Evolutionary conservation across 2,888 invertebrate species (phyloP).

Genomic region (Empis livida): DNA sequence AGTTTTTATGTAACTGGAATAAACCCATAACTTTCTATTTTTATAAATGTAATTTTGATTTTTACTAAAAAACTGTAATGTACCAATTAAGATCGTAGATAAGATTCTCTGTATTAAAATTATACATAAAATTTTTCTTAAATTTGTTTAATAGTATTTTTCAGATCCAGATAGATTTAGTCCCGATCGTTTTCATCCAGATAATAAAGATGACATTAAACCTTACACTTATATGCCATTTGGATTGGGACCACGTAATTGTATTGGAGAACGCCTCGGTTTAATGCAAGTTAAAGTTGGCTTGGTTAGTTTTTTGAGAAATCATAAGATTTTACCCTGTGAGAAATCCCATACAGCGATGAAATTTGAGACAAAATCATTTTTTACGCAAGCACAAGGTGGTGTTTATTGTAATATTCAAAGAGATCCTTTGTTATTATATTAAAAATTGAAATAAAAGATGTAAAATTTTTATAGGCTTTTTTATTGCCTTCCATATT

Average conservation of each 20-base stretch:
- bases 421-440: not conserved
- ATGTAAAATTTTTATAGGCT: not conserved
- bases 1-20: too few species aligned
- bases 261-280: slow-evolving; percentile 33
- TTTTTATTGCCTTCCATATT: too few species aligned
- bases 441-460: not conserved
- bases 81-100: too few species aligned
- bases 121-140: not conserved
- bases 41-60: too few species aligned
- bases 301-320: slow-evolving; percentile 27
- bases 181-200: slow-evolving; percentile 15
- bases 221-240: slow-evolving; percentile 13
- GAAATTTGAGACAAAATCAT: slow-evolving; percentile 24
- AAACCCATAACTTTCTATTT: too few species aligned
- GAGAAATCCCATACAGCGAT: slow-evolving; percentile 22
- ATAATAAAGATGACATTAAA: slow-evolving; percentile 11
- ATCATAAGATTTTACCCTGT: slow-evolving; percentile 26
- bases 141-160: slow-evolving; percentile 4
- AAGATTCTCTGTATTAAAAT: too few species aligned
- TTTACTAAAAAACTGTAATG: too few species aligned
- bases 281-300: slow-evolving; percentile 32
- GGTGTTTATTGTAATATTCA: slow-evolving; percentile 25
- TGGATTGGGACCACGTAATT: slow-evolving; percentile 11
- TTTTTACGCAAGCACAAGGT: slow-evolving; percentile 27
- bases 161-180: slow-evolving; percentile 13